Conservation (phyloP, 2,888 invertebrate species). For the Synergus umbraculus region DNA sequence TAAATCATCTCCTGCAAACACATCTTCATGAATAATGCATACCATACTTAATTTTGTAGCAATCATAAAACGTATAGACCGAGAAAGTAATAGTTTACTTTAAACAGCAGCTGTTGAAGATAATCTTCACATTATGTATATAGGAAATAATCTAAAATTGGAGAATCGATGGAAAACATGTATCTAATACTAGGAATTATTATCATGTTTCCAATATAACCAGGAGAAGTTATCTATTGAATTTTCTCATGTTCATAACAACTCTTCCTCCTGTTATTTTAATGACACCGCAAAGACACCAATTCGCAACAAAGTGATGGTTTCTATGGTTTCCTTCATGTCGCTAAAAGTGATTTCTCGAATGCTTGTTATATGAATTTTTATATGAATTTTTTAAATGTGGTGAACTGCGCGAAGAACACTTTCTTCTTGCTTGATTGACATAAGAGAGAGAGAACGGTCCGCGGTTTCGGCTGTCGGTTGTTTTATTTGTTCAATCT, state of each 20-base stretch:
- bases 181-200: not conserved
- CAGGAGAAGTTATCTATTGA: not conserved
- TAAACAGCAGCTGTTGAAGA: constrained; percentile 18
- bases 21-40: constrained; percentile 34
- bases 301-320: not conserved
- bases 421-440: constrained; percentile 26
- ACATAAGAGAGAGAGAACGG: not conserved
- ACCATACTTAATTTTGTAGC: constrained; percentile 27
- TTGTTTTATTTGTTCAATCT: not conserved
- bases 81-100: constrained; percentile 31
- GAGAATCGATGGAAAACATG: not conserved
- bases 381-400: not conserved
- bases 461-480: not conserved
- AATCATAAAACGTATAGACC: constrained; percentile 16
- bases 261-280: not conserved
- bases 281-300: not conserved
- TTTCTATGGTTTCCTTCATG: not conserved
- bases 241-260: not conserved
- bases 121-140: not conserved
- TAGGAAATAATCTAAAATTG: not conserved
- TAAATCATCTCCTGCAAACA: constrained; percentile 34
- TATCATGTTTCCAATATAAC: not conserved
- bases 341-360: constrained; percentile 22
- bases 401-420: not conserved
- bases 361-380: constrained; percentile 16